Conservation (phyloP, 2,888 invertebrate genomes). For the Thecophora atra region DNA sequence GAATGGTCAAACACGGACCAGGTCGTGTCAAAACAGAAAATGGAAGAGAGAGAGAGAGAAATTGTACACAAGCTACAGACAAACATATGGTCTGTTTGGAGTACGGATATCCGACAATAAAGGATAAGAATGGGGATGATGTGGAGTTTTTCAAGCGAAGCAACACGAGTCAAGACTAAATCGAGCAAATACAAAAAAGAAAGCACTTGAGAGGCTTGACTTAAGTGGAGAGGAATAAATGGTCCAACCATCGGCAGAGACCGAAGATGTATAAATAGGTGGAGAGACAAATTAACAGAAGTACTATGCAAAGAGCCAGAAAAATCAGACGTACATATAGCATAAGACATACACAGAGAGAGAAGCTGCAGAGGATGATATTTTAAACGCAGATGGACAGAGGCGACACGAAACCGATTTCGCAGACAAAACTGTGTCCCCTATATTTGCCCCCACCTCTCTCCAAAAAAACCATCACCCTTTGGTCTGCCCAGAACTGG, state of each 20-base stretch:
- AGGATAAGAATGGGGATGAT: conserved; percentile 8
- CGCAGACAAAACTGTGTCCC: not conserved
- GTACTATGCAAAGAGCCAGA: not conserved
- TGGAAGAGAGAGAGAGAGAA: not conserved
- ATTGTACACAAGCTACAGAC: not conserved
- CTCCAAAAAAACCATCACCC: too few relatives aligned
- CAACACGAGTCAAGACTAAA: conserved; percentile 19
- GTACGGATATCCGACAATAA: conserved; percentile 21
- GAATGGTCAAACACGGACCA: not conserved
- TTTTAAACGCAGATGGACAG: not conserved
- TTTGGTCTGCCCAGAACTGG: not conserved
- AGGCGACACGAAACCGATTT: not conserved
- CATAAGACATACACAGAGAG: too few relatives aligned
- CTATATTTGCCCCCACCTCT: too few relatives aligned
- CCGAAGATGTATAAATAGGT: not conserved
- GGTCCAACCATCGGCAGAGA: not conserved
- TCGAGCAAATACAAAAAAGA: conserved; percentile 12
- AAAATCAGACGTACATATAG: too few relatives aligned
- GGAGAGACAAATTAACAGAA: not conserved
- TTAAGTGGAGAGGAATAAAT: conserved; percentile 20
- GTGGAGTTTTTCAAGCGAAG: not conserved
- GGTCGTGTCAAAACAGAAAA: not conserved
- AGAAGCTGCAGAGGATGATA: not conserved
- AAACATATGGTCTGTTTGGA: conserved; percentile 17
- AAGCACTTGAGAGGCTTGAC: not conserved